Percentiles rank a stretch among this genome's conserved stretches.
Evolutionary conservation across 2,888 invertebrate genomes (phyloP).

Genomic region (Tineola bisselliella): DNA sequence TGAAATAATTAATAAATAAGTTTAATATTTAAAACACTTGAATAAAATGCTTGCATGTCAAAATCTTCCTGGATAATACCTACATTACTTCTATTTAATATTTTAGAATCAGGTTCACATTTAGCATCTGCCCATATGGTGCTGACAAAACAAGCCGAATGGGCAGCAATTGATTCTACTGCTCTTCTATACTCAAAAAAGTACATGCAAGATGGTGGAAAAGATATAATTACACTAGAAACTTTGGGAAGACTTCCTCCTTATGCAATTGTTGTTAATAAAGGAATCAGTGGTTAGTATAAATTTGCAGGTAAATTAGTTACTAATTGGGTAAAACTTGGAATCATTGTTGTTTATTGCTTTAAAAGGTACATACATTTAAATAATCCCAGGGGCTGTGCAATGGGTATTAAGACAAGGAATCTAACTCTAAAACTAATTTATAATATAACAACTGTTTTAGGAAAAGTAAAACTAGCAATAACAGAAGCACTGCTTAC

Average conservation of each 20-base stretch:
- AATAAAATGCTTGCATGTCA: too few species aligned
- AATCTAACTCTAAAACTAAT: too few species aligned
- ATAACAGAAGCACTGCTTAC: conserved; percentile 48
- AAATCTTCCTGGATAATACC: too few species aligned
- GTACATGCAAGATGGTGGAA: conserved; percentile 65
- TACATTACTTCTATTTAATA: not conserved
- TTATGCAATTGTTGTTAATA: conserved; percentile 71
- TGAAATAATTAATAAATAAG: too few species aligned
- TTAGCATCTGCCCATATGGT: conserved; percentile 71
- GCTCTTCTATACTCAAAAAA: conserved; percentile 64
- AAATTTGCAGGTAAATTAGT: not conserved
- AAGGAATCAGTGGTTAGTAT: conserved; percentile 62
- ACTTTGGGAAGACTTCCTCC: conserved; percentile 75
- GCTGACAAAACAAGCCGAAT: conserved; percentile 68
- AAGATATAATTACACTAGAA: conserved; percentile 65
- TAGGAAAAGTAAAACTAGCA: conserved; percentile 46
- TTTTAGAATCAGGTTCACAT: conserved; percentile 68
- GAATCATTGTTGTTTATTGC: too few species aligned
- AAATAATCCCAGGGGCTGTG: too few species aligned
- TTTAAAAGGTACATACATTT: too few species aligned
- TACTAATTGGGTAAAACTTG: too few species aligned
- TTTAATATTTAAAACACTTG: too few species aligned
- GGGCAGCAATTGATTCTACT: conserved; percentile 72
- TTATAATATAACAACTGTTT: conserved; percentile 17
- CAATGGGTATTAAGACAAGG: too few species aligned